phyloP scores from a whole-genome alignment of 2,113 vertebrate species.

The Hemiprocne comata region DNA sequence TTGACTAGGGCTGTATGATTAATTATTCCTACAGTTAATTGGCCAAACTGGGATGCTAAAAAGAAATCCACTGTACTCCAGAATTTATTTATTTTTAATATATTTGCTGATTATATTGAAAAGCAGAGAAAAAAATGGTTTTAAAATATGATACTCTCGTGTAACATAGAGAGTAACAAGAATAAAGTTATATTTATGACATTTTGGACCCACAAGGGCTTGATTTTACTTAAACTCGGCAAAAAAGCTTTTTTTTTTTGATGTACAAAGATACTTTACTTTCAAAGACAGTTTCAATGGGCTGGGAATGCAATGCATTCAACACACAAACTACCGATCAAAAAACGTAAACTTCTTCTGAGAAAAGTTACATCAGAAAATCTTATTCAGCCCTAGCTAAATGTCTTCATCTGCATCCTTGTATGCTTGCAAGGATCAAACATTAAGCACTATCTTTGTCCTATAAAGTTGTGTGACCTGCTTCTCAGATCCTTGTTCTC shows the following conservation, averaged over 20 bases:
- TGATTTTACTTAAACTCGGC: not conserved
- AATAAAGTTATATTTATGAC: not conserved
- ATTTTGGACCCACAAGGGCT: not conserved
- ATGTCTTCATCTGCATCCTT: not conserved
- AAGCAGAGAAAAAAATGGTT: not conserved
- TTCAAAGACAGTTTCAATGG: not conserved
- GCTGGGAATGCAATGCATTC: not conserved
- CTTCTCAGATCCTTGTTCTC: not conserved
- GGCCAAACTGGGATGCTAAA: not conserved
- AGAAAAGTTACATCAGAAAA: not conserved
- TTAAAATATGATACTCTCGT: not conserved
- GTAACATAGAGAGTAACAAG: not conserved
- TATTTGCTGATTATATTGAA: not conserved
- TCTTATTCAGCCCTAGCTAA: not conserved
- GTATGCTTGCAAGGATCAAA: not conserved
- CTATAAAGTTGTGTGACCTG: not conserved
- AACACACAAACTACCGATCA: not conserved
- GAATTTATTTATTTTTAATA: not conserved
- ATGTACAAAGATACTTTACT: not conserved
- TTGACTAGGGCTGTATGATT: not conserved
- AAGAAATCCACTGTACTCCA: not conserved
- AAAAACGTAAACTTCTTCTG: not conserved
- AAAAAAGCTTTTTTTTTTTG: not conserved
- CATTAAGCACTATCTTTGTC: not conserved
- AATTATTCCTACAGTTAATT: not conserved